phyloP scores from a whole-genome alignment of 2,113 vertebrate species.

The Nematolebias whitei region DNA sequence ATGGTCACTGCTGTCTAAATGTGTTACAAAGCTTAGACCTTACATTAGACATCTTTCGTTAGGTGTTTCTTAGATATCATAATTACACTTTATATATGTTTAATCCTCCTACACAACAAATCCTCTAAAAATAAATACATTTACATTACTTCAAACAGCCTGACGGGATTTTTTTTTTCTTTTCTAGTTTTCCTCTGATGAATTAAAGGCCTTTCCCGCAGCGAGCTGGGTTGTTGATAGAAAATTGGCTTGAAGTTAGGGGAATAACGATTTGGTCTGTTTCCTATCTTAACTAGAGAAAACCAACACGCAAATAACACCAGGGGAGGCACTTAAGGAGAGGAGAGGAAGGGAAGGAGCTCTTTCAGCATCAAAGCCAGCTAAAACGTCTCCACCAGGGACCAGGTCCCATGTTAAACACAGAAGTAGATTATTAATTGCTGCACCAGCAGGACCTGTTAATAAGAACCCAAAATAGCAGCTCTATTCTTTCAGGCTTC shows the following conservation, averaged over 20 bases:
- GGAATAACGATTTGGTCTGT: conserved; percentile 78
- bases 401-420: conserved; percentile 78
- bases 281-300: conserved; percentile 76
- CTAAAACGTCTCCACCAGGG: conserved; percentile 74
- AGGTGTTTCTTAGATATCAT: neutral
- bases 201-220: conserved; percentile 71
- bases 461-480: conserved; percentile 77
- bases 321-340: conserved; percentile 75
- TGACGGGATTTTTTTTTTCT: conserved; percentile 53
- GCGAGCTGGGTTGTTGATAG: conserved; percentile 53
- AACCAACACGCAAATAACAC: conserved; percentile 79
- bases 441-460: conserved; percentile 79
- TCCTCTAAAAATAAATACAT: conserved; percentile 65
- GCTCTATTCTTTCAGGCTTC: conserved; percentile 43
- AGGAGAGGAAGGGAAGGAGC: conserved; percentile 28
- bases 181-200: conserved; percentile 59
- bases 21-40: no score
- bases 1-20: no score
- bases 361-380: conserved; percentile 78
- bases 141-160: conserved; percentile 68
- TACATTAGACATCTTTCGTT: no score
- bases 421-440: conserved; percentile 82
- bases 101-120: neutral
- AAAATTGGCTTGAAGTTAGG: conserved; percentile 77
- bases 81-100: neutral